These are phyloP conservation scores for Teleopsis dalmanni DNA, from an alignment of 1,140 invertebrate species.

Conservation along the genomic window DNA sequence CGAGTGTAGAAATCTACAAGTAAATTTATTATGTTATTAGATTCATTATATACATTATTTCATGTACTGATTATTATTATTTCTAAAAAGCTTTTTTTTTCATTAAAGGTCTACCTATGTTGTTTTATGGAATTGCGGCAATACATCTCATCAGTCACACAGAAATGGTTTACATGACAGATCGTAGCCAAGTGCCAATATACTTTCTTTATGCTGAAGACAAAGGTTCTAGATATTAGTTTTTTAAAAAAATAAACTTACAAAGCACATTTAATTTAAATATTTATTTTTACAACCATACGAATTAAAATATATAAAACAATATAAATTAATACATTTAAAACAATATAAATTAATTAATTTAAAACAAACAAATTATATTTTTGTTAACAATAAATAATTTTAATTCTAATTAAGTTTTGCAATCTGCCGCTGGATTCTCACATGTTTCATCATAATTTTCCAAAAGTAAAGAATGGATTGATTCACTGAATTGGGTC, in stretches of 20 bases:
- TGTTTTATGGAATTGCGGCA: conserved; percentile 83
- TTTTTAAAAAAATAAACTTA: no score
- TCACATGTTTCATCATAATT: conserved; percentile 51
- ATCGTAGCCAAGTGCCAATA: conserved; percentile 63
- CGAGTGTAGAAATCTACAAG: no score
- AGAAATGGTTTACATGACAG: conserved; percentile 67
- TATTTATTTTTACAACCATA: no score
- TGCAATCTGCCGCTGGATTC: conserved; percentile 32
- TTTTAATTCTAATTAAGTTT: conserved; percentile 15
- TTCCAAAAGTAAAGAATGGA: conserved; percentile 45
- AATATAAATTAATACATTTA: no score
- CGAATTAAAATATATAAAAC: no score
- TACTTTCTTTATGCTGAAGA: conserved; percentile 83
- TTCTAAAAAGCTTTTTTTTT: conserved; percentile 14
- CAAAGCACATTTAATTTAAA: no score
- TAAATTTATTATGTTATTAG: no score
- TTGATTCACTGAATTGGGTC: conserved; percentile 39
- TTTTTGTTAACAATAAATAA: not conserved
- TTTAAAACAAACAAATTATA: no score
- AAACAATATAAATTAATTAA: no score
- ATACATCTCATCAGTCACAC: conserved; percentile 68
- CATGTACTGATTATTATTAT: conserved; percentile 2
- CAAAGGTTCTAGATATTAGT: conserved; percentile 66
- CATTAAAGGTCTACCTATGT: conserved; percentile 75
- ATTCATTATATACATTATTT: not conserved